These are phyloP conservation scores for Lordiphosa mommai DNA, from an alignment of 1,140 invertebrate species.

Conservation along the genomic window DNA sequence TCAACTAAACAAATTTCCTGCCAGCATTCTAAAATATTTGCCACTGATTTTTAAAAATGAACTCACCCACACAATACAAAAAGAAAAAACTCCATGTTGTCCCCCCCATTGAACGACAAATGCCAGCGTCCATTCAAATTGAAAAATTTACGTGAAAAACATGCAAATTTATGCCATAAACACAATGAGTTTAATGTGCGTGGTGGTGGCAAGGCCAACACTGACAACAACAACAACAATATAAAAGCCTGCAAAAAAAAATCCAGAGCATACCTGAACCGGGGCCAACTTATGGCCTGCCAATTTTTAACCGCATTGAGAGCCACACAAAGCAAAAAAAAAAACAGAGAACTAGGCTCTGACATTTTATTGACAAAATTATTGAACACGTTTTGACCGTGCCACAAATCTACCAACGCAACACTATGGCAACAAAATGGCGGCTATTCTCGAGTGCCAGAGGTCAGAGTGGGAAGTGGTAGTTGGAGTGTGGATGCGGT, in stretches of 20 bases:
- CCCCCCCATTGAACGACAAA: constrained; percentile 13
- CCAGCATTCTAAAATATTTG: too few relatives aligned
- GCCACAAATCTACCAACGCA: constrained; percentile 44
- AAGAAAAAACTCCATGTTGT: too few relatives aligned
- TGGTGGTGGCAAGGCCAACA: constrained; percentile 9
- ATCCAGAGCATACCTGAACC: constrained; percentile 29
- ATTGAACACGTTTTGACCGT: constrained; percentile 70
- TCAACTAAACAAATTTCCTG: too few relatives aligned
- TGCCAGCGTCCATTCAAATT: constrained; percentile 68
- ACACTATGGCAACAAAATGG: constrained; percentile 36
- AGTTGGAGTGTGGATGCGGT: too few relatives aligned
- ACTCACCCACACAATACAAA: too few relatives aligned
- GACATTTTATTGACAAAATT: constrained; percentile 76
- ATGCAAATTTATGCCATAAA: constrained; percentile 78
- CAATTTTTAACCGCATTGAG: constrained; percentile 60
- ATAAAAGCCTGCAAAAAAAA: constrained; percentile 11
- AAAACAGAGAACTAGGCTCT: constrained; percentile 4
- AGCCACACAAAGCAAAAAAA: constrained; percentile 36
- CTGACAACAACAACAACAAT: constrained; percentile 1
- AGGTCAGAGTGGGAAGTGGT: not conserved
- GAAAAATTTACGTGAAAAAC: constrained; percentile 76
- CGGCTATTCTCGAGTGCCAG: constrained; percentile 11
- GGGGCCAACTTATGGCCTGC: constrained; percentile 56
- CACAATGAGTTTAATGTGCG: constrained; percentile 75
- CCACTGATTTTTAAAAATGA: too few relatives aligned